Evolutionary conservation across 1,140 invertebrate genomes (phyloP).

Genomic region (Callitettix versicolor): DNA sequence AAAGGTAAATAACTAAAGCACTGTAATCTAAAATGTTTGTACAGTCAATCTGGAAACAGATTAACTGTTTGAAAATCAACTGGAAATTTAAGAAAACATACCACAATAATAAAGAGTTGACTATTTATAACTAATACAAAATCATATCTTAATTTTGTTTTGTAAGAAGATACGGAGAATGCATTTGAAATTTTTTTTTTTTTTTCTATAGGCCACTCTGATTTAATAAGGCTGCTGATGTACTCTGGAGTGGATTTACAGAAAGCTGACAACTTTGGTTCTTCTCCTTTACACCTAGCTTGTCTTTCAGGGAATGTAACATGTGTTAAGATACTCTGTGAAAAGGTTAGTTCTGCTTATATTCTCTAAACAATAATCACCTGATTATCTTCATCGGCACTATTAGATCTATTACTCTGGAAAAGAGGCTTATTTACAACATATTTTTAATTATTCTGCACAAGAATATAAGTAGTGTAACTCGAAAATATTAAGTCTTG

Average conservation of each 20-base stretch:
- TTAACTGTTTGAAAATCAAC: not conserved
- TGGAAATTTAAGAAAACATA: not conserved
- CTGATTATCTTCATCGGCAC: too few species aligned
- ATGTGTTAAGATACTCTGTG: slow-evolving; percentile 70
- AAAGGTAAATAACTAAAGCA: slow-evolving; percentile 44
- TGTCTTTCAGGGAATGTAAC: slow-evolving; percentile 76
- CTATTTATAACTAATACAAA: too few species aligned
- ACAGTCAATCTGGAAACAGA: not conserved
- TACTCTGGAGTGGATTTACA: slow-evolving; percentile 80
- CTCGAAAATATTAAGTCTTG: too few species aligned
- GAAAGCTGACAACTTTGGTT: slow-evolving; percentile 85
- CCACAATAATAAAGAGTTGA: too few species aligned
- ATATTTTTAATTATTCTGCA: slow-evolving; percentile 10
- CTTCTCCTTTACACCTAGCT: slow-evolving; percentile 85
- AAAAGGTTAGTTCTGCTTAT: slow-evolving; percentile 75
- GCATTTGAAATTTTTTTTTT: too few species aligned
- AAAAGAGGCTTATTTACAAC: too few species aligned
- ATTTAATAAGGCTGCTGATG: slow-evolving; percentile 77
- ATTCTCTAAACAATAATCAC: too few species aligned
- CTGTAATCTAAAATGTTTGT: not conserved
- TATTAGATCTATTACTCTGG: too few species aligned
- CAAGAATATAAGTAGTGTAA: too few species aligned
- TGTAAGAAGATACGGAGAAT: too few species aligned
- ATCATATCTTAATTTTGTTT: too few species aligned
- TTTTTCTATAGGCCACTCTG: slow-evolving; percentile 51